These are phyloP conservation scores for zebrafish (Danio rerio) DNA, from an alignment of 2,113 vertebrate species.

Conservation along the genomic window GRCz12tu NC_133186.1:31630001-31630500, in stretches of 20 bases:
- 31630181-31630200: too few relatives aligned
- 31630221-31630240: background rate
- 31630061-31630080: background rate
- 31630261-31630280: background rate
- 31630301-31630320: background rate
- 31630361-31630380: background rate
- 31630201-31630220: too few relatives aligned
- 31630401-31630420: background rate
- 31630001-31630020: background rate
- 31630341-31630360: background rate
- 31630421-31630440: background rate
- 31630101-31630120: background rate
- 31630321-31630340: background rate
- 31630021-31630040: background rate
- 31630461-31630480: too few relatives aligned
- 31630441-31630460: background rate
- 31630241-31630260: background rate
- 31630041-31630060: background rate
- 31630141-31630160: background rate
- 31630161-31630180: background rate
- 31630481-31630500: background rate
- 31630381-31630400: background rate
- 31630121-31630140: background rate
- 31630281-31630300: background rate
- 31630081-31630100: background rate